Base-by-base conservation (phyloP, 2,113 vertebrate genomes). In the Phrynocephalus versicolor region DNA sequence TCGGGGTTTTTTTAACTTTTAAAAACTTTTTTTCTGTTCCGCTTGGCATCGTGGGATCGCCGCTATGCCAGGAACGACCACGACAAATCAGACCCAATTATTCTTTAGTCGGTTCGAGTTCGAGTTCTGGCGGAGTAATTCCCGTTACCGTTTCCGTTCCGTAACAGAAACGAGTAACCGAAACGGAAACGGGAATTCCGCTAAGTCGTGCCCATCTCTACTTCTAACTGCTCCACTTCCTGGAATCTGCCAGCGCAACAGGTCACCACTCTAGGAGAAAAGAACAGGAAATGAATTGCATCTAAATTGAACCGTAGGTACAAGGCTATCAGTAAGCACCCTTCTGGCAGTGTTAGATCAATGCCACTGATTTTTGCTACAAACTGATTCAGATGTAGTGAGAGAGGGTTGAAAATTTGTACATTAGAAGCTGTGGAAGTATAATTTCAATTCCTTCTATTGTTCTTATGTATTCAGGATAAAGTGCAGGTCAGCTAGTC, bases 361-460 rank as follows among this genome's bases (percentile, higher is more conserved):
- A 39, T 19, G 27, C 15, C 55, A 30, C 27, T 73, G 23, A 57
- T 30, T 60, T 60, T 82, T 39, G 0, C 1, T 71, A 33, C 72
- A 25, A 39, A 9, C 55, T 72, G 55, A 73, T 60, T 72, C 69
- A 35, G 39, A 39, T 73, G 27, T 60, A 33, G 33, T 30, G 64
- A 55, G 76, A 62, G 33, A 4, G 4, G 13, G 12, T 79, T 79
- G 35, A 62, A 62, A 21, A 21, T 64, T 79, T 79, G 35, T 82
- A 84, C 64, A n/a, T 35, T 64, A 71, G 73, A 51, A 79, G 77
- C 77, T 72, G 9, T 79, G n/a, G 78, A 81, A 13, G 30, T 25
- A 58, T 18, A 85, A 70, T 55, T 70, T 10, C n/a, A 23, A 79
- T 79, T 85, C 18, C 33, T 58, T 21, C 25, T 10, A 39, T 45